A percentile compares a stretch with the other conserved stretches of the same genome.
Evolutionary conservation across 2,797 vertebrate species (phyloP).

Genomic region (Harpagifer antarcticus): DNA sequence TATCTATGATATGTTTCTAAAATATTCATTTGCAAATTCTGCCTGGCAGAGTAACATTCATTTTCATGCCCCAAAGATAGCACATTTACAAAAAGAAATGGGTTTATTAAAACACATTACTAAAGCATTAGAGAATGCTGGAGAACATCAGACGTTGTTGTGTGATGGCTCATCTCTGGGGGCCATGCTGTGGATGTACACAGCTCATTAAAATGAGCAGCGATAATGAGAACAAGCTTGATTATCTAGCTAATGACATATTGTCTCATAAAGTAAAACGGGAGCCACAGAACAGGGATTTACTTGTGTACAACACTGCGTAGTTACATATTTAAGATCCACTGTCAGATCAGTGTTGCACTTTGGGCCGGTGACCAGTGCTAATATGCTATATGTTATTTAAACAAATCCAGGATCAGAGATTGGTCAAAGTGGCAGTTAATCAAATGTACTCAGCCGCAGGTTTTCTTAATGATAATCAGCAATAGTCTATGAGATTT

Average conservation of each 20-base stretch:
- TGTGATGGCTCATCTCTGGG: slow-evolving; percentile 70
- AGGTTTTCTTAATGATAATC: not conserved
- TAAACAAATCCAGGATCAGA: slow-evolving; percentile 29
- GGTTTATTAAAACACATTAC: slow-evolving; percentile 61
- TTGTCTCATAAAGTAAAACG: slow-evolving; percentile 61
- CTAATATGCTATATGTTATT: slow-evolving; percentile 6
- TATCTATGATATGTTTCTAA: slow-evolving; percentile 31
- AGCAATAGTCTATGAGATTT: not conserved
- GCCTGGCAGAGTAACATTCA: slow-evolving; percentile 23
- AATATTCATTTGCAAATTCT: slow-evolving; percentile 12
- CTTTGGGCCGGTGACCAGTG: slow-evolving; percentile 21
- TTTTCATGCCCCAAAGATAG: slow-evolving; percentile 38
- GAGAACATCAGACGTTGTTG: slow-evolving; percentile 44
- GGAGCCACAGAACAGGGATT: slow-evolving; percentile 39
- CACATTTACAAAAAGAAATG: slow-evolving; percentile 39
- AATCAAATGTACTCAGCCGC: not conserved
- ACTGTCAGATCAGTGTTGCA: slow-evolving; percentile 36
- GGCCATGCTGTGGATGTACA: slow-evolving; percentile 65
- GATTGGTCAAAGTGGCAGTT: slow-evolving; percentile 8
- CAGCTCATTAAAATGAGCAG: slow-evolving; percentile 76
- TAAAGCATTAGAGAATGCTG: slow-evolving; percentile 38
- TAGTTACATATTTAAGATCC: slow-evolving; percentile 33
- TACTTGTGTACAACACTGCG: slow-evolving; percentile 29
- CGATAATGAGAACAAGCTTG: slow-evolving; percentile 75
- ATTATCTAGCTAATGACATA: slow-evolving; percentile 77